These are phyloP conservation scores for Amphiprion ocellaris DNA, from an alignment of 2,113 vertebrate species.

Conservation along the genomic window DNA sequence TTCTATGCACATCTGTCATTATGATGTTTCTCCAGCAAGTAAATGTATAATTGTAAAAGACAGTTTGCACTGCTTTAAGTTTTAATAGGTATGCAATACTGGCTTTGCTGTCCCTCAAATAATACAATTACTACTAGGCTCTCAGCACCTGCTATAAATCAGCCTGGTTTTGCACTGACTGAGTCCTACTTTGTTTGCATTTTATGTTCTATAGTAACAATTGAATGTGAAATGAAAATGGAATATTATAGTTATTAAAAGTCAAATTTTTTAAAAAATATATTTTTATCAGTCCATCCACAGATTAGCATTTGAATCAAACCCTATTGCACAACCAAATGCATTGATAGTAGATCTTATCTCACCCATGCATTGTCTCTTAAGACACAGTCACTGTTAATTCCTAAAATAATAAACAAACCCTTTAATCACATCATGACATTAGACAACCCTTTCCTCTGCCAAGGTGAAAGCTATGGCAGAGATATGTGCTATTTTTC, in stretches of 20 bases:
- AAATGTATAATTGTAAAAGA: background rate
- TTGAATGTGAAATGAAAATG: background rate
- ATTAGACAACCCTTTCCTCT: background rate
- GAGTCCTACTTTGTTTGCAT: background rate
- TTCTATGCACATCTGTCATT: background rate
- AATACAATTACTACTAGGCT: too few relatives aligned
- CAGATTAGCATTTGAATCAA: background rate
- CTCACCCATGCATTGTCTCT: background rate
- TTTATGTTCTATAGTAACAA: background rate
- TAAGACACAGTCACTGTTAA: background rate
- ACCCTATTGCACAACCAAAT: background rate
- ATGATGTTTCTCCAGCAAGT: background rate
- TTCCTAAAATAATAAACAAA: background rate
- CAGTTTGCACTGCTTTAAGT: conserved; percentile 1
- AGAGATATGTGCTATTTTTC: too few relatives aligned
- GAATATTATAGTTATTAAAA: background rate
- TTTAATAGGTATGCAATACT: background rate
- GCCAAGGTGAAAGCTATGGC: too few relatives aligned
- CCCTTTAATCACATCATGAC: background rate
- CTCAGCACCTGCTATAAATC: background rate
- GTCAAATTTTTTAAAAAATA: background rate
- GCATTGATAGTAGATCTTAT: background rate
- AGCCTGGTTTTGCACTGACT: background rate
- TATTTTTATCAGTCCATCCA: background rate
- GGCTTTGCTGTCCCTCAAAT: background rate